Evolutionary conservation across 30 jellyfish, hydroid and myxozoan species (phyloP), one percentile per base, ranked within the genome.

Genomic region (Aurelia aurita complex sp. Pacific): DNA sequence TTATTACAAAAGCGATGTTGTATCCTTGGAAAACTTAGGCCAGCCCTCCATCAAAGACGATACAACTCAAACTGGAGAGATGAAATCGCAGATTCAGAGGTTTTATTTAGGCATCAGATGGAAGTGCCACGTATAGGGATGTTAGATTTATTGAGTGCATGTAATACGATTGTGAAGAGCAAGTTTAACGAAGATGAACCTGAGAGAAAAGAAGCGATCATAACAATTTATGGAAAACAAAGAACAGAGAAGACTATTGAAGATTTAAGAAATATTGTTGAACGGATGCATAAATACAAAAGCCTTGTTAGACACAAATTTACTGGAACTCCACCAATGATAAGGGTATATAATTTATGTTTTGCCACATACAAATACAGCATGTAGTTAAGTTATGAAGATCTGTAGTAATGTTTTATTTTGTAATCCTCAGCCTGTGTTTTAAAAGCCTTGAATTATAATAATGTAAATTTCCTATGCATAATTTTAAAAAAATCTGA

Each of bases 111-210:
- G 50, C 84, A 84, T 19, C 18, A 84, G 14, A 46, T 71, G 78
- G 93, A 84, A 53, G 93, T 84, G 2, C 83, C 82, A 10, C 40
- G 70, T 15, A n/a, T 9, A 19, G 93, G 93, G 40, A 74, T 84
- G 81, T 59, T 84, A 29, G 85, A 84, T 64, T 46, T 84, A 32
- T 43, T 69, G 59, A 71, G 78, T 43, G 82, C 82, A 23, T 84
- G 93, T 74, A 84, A 84, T 51, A 73, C 93, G 1, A 60, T 34
- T 15, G 51, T 84, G 32, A 73, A 73, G 69, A 77, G 87, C 32
- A 84, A 52, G 32, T 64, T 40, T 34, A 17, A 59, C 16, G 87
- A 72, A 42, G 76, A 84, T 35, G 81, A 77, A 51, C 93, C 93
- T 1, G 71, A 70, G 17, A 77, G 59, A 32, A 67, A 73, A 17